Percentiles rank a stretch among this genome's conserved stretches.
Evolutionary conservation across 2,113 vertebrate species (phyloP).

Genomic region (Baryphthengus martii): DNA sequence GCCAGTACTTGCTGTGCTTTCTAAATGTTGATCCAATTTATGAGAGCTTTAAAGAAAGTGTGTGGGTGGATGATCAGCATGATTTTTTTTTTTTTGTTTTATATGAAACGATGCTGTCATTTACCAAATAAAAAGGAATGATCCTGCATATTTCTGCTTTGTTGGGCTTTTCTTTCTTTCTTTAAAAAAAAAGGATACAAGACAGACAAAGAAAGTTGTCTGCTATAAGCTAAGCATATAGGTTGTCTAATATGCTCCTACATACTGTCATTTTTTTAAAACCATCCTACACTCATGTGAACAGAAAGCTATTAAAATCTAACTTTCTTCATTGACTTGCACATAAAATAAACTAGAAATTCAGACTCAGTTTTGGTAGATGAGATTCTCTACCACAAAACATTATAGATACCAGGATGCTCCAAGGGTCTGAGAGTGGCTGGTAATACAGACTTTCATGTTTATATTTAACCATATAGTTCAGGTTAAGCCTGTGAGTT

Average conservation of each 20-base stretch:
- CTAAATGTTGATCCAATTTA: constrained; percentile 38
- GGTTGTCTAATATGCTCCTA: background rate
- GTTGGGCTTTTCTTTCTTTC: background rate
- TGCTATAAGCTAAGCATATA: background rate
- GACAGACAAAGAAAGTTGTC: background rate
- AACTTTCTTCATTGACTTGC: background rate
- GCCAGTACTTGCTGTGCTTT: constrained; percentile 25
- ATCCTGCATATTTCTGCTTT: background rate
- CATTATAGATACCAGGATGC: background rate
- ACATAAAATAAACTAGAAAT: background rate
- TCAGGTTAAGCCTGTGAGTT: background rate
- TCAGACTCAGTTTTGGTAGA: background rate
- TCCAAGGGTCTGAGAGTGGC: background rate
- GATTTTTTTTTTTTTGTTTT: background rate
- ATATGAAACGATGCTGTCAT: background rate
- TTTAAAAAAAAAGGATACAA: background rate
- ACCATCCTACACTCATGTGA: background rate
- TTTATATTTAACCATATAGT: background rate
- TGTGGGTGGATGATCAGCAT: constrained; percentile 17
- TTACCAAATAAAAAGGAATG: background rate
- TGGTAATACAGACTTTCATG: background rate
- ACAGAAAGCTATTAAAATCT: background rate
- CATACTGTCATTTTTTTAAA: background rate
- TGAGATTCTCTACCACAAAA: background rate
- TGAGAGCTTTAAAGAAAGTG: background rate